These are phyloP conservation scores for Branchinecta lindahli DNA, from an alignment of 1,140 invertebrate genomes.

Conservation along the genomic window DNA sequence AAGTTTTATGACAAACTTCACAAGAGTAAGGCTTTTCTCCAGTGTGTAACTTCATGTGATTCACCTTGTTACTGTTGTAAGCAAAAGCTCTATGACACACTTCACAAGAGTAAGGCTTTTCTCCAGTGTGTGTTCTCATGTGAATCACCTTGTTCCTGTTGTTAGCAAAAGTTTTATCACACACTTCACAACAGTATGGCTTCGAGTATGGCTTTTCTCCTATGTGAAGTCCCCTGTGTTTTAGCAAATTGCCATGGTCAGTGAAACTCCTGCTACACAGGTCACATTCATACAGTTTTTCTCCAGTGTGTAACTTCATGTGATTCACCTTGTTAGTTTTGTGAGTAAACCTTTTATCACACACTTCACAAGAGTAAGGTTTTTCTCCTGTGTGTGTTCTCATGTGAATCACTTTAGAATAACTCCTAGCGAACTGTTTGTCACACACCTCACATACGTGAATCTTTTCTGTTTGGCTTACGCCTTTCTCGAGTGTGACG, in stretches of 20 bases:
- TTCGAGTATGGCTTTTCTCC: slow-evolving; percentile 87
- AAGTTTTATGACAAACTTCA: no score
- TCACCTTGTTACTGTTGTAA: background rate
- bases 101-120: background rate
- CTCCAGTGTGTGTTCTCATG: background rate
- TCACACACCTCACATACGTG: no score
- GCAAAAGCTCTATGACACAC: background rate
- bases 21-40: slow-evolving; percentile 94
- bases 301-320: slow-evolving; percentile 56
- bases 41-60: slow-evolving; percentile 90
- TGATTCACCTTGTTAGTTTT: background rate
- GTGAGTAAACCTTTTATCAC: slow-evolving; percentile 3
- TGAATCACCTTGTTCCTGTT: background rate
- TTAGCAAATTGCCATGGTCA: slow-evolving; percentile 85
- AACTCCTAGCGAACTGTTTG: no score
- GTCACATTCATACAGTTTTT: slow-evolving; percentile 88
- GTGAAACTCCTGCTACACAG: slow-evolving; percentile 90
- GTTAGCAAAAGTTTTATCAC: slow-evolving; percentile 36
- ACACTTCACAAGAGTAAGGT: background rate
- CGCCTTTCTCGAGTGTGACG: no score
- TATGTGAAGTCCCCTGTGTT: slow-evolving; percentile 79
- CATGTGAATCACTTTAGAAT: background rate
- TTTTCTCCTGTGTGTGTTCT: background rate
- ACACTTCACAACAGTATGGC: slow-evolving; percentile 71
- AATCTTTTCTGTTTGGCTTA: no score